Evolutionary conservation across 2,888 invertebrate genomes (phyloP), one percentile per base, ranked within the genome.

Genomic region (Aleiodes alternator): DNA sequence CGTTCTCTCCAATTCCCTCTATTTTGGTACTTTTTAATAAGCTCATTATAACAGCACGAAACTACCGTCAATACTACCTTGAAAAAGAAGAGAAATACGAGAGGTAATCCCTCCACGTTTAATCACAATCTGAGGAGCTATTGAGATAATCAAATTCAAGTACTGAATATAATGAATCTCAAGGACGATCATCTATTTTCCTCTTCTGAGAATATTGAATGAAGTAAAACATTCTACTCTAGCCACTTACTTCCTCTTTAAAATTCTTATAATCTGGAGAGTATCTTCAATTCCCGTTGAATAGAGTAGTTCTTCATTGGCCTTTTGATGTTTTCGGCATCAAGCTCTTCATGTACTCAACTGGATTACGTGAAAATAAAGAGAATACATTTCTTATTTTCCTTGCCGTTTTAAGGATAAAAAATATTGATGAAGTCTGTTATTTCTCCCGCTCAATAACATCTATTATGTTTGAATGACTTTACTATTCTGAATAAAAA

Each of bases 211-310:
- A 16, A 64, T 48, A 16, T 43, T 48, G 23, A 64, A 64, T 48
- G 5, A 43, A 14, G n/a, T 5, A n/a, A 38, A n/a, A 43, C 43
- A 43, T 43, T 34, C 8, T 4, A 14, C 48, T 11, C 48, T 9
- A 6, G 8, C 64, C 16, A 64, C 48, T 64, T 64, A 43, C 43
- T 43, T 14, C 16, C 48, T 16, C 64, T 64, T 64, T 64, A 43
- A 64, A 14, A 23, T 43, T 11, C n/a, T 14, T 64, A 43, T 11
- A 23, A 23, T 4, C 23, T 14, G 43, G 23, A 23, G 16, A 43
- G 11, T 16, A 64, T 64, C 64, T 48, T 43, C 48, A 48, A 64
- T 64, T 64, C 34, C 0, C 7, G 48, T 23, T 23, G 16, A 3
- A 48, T 16, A 9, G 12, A 16, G n/a, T 0, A 16, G 43, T 38